Conservation (phyloP, 1,140 invertebrate genomes). For the Zaprionus ghesquierei region DNA sequence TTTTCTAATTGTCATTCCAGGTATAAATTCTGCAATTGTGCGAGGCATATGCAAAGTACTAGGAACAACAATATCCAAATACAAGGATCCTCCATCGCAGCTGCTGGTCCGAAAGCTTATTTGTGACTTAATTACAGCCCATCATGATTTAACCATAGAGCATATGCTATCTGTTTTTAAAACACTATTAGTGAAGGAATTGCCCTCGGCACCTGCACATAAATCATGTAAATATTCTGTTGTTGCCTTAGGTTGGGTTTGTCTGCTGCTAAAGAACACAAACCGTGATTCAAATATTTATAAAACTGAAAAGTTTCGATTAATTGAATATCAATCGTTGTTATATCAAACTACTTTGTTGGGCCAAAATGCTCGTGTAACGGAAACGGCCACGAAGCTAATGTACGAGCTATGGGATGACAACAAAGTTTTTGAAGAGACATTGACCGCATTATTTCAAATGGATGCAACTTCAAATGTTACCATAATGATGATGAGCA, state of each 20-base stretch:
- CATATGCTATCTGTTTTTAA: slow-evolving; percentile 86
- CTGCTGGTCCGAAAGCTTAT: slow-evolving; percentile 88
- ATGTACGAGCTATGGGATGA: slow-evolving; percentile 70
- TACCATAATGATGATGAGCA: slow-evolving; percentile 60
- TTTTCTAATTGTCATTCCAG: slow-evolving; percentile 83
- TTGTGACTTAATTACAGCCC: slow-evolving; percentile 85
- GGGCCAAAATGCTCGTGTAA: slow-evolving; percentile 51
- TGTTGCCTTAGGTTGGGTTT: slow-evolving; percentile 67
- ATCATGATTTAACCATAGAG: slow-evolving; percentile 88
- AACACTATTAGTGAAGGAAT: slow-evolving; percentile 86
- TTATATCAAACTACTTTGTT: slow-evolving; percentile 65
- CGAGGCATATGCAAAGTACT: slow-evolving; percentile 90
- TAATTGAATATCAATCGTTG: slow-evolving; percentile 65
- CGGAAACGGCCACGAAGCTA: slow-evolving; percentile 64
- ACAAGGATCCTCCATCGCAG: slow-evolving; percentile 90
- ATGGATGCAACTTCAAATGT: slow-evolving; percentile 60
- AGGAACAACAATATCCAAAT: slow-evolving; percentile 88
- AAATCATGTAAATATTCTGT: slow-evolving; percentile 83
- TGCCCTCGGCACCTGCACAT: slow-evolving; percentile 87
- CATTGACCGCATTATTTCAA: slow-evolving; percentile 45
- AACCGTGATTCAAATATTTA: slow-evolving; percentile 56
- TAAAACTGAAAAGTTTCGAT: slow-evolving; percentile 65
- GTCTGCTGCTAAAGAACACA: slow-evolving; percentile 56
- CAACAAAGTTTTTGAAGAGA: slow-evolving; percentile 58
- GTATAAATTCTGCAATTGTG: slow-evolving; percentile 89